Conservation (phyloP, 2,797 vertebrate species). For the Sebastes hubbsi region DNA sequence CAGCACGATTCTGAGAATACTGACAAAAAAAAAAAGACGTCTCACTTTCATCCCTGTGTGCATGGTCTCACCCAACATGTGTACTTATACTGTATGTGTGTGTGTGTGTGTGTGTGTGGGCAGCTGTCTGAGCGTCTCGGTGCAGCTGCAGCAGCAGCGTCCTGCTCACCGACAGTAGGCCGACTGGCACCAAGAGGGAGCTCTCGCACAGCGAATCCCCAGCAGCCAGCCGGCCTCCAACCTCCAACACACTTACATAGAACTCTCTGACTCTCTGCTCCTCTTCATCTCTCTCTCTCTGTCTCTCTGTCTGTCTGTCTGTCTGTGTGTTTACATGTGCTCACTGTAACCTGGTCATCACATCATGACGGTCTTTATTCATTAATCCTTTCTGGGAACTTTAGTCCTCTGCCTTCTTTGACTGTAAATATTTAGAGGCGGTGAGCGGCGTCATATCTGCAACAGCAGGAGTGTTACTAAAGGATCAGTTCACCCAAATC, state of each 20-base stretch:
- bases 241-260: neutral
- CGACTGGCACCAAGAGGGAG: slow-evolving; percentile 85
- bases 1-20: neutral
- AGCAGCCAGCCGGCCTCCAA: slow-evolving; percentile 15
- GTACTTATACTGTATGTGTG: slow-evolving; percentile 10
- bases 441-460: neutral
- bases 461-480: neutral
- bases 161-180: slow-evolving; percentile 60
- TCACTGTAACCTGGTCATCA: neutral
- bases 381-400: neutral
- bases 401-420: neutral
- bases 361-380: neutral
- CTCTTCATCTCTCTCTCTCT: neutral
- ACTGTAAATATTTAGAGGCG: neutral
- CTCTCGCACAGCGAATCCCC: slow-evolving; percentile 80
- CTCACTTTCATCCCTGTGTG: neutral
- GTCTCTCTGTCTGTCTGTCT: neutral
- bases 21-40: neutral
- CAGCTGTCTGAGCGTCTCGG: slow-evolving; percentile 34
- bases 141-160: slow-evolving; percentile 25
- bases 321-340: neutral
- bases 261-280: neutral
- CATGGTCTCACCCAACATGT: neutral
- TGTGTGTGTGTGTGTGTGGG: slow-evolving; percentile 1
- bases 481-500: neutral